Evolutionary conservation across 2,797 vertebrate species (phyloP), one percentile per base, ranked within the genome.

Genomic region (Gymnoscopelus microlampas): DNA sequence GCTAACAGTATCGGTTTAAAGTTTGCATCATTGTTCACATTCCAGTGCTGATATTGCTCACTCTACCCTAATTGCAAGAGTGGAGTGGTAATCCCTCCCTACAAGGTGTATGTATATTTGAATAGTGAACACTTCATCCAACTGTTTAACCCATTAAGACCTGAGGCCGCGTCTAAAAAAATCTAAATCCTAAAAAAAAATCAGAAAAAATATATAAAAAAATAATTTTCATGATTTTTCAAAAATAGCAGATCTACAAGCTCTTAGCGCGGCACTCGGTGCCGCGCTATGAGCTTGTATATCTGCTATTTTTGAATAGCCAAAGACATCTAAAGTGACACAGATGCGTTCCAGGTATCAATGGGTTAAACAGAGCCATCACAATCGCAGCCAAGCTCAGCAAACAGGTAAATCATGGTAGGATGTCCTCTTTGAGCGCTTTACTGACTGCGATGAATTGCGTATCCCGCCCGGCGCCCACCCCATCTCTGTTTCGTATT

Each of bases 401-500:
- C 51, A 3, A 56, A 54, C 81, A 80, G 84, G 75, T 85, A 77
- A 79, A 72, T 63, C 74, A 72, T 11, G 0, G 7, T 3, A 39
- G 35, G 7, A 68, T 53, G 72, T 78, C 78, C 74, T 44, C 29
- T 84, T 44, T 70, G 73, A 85, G 77, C 8, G 67, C 82, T 64
- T 73, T 53, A 63, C 57, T n/a, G 26, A 55, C 51, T 5, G 83
- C 71, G 24, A 59, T 70, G 79, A 80, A 76, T 79, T 39, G 56
- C 60, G 60, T 67, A 62, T 57, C 49, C 3, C 24, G 48, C 55
- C 19, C 19, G 19, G 19, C 19, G 19, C 19, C 60, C 3, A 60
- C 79, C 76, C 39, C 68, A 76, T 75, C 85, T 85, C 72, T 66
- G 26, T 86, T 83, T 81, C 83, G 73, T 49, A 4, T 83, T 12